These are phyloP conservation scores for Circaetus cinerascens DNA, from an alignment of 2,113 vertebrate species.

Conservation along the genomic window DNA sequence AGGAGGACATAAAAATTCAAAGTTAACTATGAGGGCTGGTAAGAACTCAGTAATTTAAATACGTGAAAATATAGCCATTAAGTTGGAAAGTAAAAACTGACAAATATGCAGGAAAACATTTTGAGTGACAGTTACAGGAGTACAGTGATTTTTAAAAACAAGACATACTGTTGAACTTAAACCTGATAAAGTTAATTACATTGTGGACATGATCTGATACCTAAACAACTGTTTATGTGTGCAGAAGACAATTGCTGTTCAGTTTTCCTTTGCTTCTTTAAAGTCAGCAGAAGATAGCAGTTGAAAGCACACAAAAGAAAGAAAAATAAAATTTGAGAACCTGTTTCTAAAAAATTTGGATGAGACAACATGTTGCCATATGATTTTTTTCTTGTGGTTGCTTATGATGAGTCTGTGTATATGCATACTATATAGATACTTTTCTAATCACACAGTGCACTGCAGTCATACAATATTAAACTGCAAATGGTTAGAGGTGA, in stretches of 20 bases:
- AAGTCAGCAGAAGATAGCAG: not conserved
- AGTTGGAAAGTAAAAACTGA: slow-evolving; percentile 9
- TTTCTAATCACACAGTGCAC: not conserved
- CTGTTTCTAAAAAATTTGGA: not conserved
- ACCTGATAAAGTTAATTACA: not conserved
- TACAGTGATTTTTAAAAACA: not conserved
- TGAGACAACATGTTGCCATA: not conserved
- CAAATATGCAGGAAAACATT: slow-evolving; percentile 24
- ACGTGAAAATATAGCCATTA: not conserved
- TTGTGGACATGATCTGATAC: not conserved
- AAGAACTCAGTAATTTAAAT: slow-evolving; percentile 18
- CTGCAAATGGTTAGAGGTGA: not conserved
- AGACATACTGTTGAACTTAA: not conserved
- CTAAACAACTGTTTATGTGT: not conserved
- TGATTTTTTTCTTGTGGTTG: not conserved
- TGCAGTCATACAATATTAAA: not conserved
- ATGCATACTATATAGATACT: not conserved
- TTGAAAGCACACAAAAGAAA: not conserved
- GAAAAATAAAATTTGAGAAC: not conserved
- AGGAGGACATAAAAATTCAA: slow-evolving; percentile 17
- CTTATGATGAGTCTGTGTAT: not conserved
- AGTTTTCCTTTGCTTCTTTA: not conserved
- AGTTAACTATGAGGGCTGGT: slow-evolving; percentile 1
- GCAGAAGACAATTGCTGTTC: not conserved
- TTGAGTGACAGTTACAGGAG: slow-evolving; percentile 24